Base-by-base conservation (phyloP, 2,113 vertebrate genomes). In the Aegithalos caudatus region DNA sequence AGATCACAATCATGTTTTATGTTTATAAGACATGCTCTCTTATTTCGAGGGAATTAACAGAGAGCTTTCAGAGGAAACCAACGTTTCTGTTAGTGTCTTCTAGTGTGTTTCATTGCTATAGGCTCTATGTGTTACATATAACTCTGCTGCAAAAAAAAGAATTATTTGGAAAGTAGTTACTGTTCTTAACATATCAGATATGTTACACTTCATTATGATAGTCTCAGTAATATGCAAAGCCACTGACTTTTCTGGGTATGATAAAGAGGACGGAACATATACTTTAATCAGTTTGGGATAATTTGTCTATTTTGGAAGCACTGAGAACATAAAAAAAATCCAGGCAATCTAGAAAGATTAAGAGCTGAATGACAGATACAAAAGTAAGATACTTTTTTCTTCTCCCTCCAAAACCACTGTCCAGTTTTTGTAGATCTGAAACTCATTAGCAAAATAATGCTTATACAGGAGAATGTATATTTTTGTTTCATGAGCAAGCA, bases 241-340 rank as follows among this genome's bases (percentile, higher is more conserved):
- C 58, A 70, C 81, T 77, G 73, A 70, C 50, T 95, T 96, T 91
- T 40, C 62, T 81, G 71, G 66, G 25, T 65, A 53, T 81, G 95
- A 94, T 91, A 90, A 94, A 84, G 86, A 84, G 61, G 69, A 92
- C 44, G 37, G 31, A 86, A 91, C 31, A 69, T 53, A 56, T 6
- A 19, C 69, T 94, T 94, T 95, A 64, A 86, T 91, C 61, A 88
- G 38, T 94, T 92, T 94, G 88, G 79, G 45, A 54, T 95, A 84
- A 92, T 78, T 79, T 95, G 31, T 79, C 62, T 91, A 65, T 93
- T 97, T 90, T 92, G 78, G 78, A 95, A 94, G 78, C 78, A 88
- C 38, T 95, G 89, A 62, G 66, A 88, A 91, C 57, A 92, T 95
- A 51, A 95, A 73, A 78, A 73, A 88, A 14, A 28, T 80, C 80